Evolutionary conservation across 1,140 invertebrate species (phyloP), one percentile per base, ranked within the genome.

Genomic region (Argopecten irradians): DNA sequence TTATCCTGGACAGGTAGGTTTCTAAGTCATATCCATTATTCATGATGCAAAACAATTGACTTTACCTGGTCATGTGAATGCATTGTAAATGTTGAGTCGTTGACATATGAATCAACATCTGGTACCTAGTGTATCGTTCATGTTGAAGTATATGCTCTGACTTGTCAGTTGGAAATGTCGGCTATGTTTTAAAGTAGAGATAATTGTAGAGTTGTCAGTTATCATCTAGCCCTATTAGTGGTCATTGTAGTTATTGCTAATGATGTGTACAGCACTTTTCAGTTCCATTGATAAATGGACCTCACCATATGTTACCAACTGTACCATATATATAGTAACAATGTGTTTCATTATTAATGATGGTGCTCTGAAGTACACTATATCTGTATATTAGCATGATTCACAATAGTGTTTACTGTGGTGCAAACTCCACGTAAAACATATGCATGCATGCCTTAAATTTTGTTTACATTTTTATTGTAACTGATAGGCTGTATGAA

Each of bases 21-120:
- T 71, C 55, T 5, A 28, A 28, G 55, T n/a, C 22, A 16, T 71
- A 71, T 71, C 22, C n/a, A 71, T 71, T 71, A 71, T 71, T 71
- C 55, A 71, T 1, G 8, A 71, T 28, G 22, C 28, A 7, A 71
- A 71, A 71, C 55, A 71, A 71, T 28, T 28, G 22, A 11, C n/a
- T n/a, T 71, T 71, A n/a, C 55, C 55, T 71, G 22, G n/a, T 71
- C 13, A 5, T n/a, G n/a, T 71, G 22, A 5, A n/a, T n/a, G 5
- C 22, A 0, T 22, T 28, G 55, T 71, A 2, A 5, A n/a, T 28
- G 28, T 22, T 28, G 55, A 28, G n/a, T 28, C 22, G n/a, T 71
- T 71, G 55, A 71, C 55, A 71, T 71, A 71, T 71, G 55, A n/a
- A 71, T 71, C 55, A 71, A 71, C 55, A 71, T 71, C 55, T 71